Conservation (phyloP, 2,113 vertebrate genomes). For the Rhizomys pruinosus region DNA sequence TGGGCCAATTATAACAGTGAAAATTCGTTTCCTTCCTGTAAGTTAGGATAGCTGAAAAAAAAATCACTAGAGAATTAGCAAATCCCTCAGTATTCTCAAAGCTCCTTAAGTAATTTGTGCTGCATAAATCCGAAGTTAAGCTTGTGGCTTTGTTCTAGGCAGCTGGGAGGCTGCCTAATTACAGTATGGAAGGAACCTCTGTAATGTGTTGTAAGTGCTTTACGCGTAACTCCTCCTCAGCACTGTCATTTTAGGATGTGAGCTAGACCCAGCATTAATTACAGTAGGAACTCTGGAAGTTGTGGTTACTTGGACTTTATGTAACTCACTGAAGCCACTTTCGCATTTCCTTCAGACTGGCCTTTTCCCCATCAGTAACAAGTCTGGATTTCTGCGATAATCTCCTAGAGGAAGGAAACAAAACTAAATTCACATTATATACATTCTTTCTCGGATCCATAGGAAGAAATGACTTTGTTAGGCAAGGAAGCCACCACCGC, state of each 20-base stretch:
- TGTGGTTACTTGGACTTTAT: not conserved
- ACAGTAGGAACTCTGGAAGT: not conserved
- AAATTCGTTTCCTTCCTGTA: not conserved
- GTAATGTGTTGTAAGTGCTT: not conserved
- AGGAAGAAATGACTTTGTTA: not conserved
- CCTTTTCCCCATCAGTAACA: not conserved
- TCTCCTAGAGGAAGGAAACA: not conserved
- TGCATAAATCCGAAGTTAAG: not conserved
- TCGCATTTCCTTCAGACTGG: not conserved
- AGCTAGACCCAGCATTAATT: not conserved
- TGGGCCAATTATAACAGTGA: not conserved
- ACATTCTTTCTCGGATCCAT: not conserved
- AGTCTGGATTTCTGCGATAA: slow-evolving; percentile 17
- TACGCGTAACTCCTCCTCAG: not conserved
- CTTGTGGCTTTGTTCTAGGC: not conserved
- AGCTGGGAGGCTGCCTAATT: slow-evolving; percentile 23
- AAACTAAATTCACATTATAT: not conserved
- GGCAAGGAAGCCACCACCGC: not conserved
- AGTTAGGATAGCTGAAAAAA: not conserved
- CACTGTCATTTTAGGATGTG: not conserved
- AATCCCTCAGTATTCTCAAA: not conserved
- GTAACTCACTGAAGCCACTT: not conserved
- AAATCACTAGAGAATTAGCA: not conserved
- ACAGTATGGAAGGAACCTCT: not conserved
- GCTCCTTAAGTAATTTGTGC: slow-evolving; percentile 42